Evolutionary conservation across 1,140 invertebrate genomes (phyloP), one percentile per base, ranked within the genome.

Genomic region (Tetranychus cinnabarinus): DNA sequence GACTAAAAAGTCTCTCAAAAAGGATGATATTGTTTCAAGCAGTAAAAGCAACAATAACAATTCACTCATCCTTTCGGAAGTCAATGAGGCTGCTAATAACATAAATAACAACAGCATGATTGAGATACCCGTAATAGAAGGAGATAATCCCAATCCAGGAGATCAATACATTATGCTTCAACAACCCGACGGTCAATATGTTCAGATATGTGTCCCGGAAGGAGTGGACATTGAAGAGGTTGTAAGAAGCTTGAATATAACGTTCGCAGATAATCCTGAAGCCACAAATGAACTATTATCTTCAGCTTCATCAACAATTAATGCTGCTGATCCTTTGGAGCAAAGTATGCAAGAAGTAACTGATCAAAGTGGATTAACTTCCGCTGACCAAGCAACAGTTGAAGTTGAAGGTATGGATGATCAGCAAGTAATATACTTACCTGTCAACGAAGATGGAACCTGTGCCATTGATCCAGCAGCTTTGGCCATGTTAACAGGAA

Each of bases 191-290:
- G 63, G 63, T 1, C 58, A 64, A 56, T 55, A 56, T 10, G 54
- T 64, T 23, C 62, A 64, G 33, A 61, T 64, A 6, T 57, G 56
- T 23, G 56, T 61, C 31, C 63, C 63, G 1, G 52, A 57, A 47
- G 63, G 63, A 37, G 62, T 64, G 63, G 63, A 61, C n/a, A 54
- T 61, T 8, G 31, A 61, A 7, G 63, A 64, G 31, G 59, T 64
- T 6, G 56, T 63, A 8, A 45, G 46, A 37, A 62, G 46, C 5
- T 39, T 63, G 4, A 63, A 63, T 37, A 42, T 42, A 59, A 59
- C 56, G 13, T 34, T 45, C 35, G 13, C 33, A 13, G 31, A 50
- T 5, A 42, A 42, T 42, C 39, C 39, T 42, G 39, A 42, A 42
- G 39, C 39, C 10, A 6, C 39, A 42, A 10, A 5, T 42, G 39